Evolutionary conservation across 2,888 invertebrate species (phyloP), one percentile per base, ranked within the genome.

Genomic region (Drosophila nr. fundita): DNA sequence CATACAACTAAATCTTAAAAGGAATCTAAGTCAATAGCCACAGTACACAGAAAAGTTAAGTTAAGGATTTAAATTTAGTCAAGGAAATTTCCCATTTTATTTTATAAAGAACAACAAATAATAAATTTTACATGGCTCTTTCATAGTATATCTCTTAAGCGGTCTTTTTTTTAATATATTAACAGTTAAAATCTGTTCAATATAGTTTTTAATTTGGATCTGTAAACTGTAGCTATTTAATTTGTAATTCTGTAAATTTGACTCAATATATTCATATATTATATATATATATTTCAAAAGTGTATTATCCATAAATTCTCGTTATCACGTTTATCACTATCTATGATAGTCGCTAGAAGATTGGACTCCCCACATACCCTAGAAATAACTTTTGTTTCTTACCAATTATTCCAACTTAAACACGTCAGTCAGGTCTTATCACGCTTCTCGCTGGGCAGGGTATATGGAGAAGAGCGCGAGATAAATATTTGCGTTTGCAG

Each of bases 401-500:
- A 45, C 45, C 24, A 45, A 15, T 24, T 8, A 15, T 45, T 2
- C 15, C 0, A 45, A 45, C 45, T 4, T 2, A 45, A 45, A 24
- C 24, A 24, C 45, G 24, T 15, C 45, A 24, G 24, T 4, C 15
- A 4, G 45, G 45, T 24, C 24, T 24, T 24, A 24, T 15, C 45
- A 1, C 7, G 24, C 45, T 45, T 24, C 45, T 45, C 24, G 4
- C 45, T 54, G 10, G 11, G 32, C 74, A 78, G 77, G 70, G 78
- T 78, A 74, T 78, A 30, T 32, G 45, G 15, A 45, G 48, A 48
- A 48, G 38, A 54, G 30, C 53, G 82, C 82, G 82, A 87, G 86
- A 90, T 91, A 91, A 91, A 91, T 91, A 86, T 90, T 80, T 85
- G 82, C 79, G 64, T 74, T 85, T 73, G 10, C 86, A 71, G 85